phyloP scores from a whole-genome alignment of 2,113 vertebrate genomes.

The Malaclemys terrapin region DNA sequence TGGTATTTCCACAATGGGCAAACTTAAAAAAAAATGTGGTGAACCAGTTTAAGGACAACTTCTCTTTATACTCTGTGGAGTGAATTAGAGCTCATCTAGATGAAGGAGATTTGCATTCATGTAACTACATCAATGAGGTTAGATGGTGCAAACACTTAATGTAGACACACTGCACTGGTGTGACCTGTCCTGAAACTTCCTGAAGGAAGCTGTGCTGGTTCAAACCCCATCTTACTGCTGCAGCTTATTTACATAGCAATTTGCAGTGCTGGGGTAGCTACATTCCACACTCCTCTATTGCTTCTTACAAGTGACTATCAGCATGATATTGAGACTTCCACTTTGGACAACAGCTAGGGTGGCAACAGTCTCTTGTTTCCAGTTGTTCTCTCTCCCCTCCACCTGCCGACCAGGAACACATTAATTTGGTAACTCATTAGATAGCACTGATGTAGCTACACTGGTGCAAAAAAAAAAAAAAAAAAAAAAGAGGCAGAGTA shows the following conservation, averaged over 20 bases:
- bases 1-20: neutral
- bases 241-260: neutral
- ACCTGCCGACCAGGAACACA: rapidly evolving
- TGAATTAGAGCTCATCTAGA: neutral
- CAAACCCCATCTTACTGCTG: neutral
- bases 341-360: neutral
- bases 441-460: neutral
- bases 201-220: neutral
- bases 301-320: rapidly evolving
- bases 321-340: rapidly evolving
- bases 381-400: neutral
- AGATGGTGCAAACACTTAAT: neutral
- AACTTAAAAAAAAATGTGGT: neutral
- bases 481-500: neutral
- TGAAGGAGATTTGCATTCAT: neutral
- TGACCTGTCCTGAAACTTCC: neutral
- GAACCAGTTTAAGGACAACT: neutral
- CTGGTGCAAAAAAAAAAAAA: neutral
- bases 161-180: neutral
- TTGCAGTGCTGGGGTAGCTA: neutral
- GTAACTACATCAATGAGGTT: neutral
- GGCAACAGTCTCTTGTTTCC: rapidly evolving
- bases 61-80: neutral
- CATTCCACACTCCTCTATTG: neutral
- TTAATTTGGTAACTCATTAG: rapidly evolving